Conservation (phyloP, 2,888 invertebrate genomes). For the Agrochola lota region DNA sequence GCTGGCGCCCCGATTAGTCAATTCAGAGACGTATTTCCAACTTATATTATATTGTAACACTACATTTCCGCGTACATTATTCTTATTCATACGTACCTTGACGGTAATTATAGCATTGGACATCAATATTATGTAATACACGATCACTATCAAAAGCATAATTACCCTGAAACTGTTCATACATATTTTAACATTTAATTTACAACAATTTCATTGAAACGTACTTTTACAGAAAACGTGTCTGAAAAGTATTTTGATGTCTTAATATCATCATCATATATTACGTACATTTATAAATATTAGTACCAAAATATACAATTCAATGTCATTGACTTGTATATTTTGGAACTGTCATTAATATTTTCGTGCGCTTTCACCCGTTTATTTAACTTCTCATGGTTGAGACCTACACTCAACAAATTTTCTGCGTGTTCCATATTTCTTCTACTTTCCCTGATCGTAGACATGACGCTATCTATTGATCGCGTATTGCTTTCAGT, state of each 20-base stretch:
- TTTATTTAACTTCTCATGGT: conserved; percentile 59
- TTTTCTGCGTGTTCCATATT: neutral
- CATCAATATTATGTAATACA: conserved; percentile 67
- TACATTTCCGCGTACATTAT: too few species aligned
- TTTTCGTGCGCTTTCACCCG: conserved; percentile 69
- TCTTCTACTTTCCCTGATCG: neutral
- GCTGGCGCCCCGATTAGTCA: too few species aligned
- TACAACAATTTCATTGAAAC: neutral
- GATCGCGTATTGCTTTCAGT: conserved; percentile 63
- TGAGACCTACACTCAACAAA: neutral
- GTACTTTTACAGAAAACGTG: neutral
- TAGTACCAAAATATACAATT: too few species aligned
- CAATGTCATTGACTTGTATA: too few species aligned
- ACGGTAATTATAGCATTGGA: conserved; percentile 58
- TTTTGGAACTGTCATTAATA: conserved; percentile 65
- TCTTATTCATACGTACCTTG: conserved; percentile 63
- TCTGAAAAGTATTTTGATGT: neutral
- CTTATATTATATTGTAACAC: too few species aligned
- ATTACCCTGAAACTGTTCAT: conserved; percentile 67
- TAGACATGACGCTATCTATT: conserved; percentile 45
- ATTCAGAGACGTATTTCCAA: too few species aligned
- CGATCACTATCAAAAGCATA: conserved; percentile 62
- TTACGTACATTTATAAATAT: neutral
- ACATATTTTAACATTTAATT: neutral
- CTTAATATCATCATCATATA: too few species aligned